These are phyloP conservation scores for Nilaparvata lugens DNA, from an alignment of 1,140 invertebrate species.

Conservation along the genomic window DNA sequence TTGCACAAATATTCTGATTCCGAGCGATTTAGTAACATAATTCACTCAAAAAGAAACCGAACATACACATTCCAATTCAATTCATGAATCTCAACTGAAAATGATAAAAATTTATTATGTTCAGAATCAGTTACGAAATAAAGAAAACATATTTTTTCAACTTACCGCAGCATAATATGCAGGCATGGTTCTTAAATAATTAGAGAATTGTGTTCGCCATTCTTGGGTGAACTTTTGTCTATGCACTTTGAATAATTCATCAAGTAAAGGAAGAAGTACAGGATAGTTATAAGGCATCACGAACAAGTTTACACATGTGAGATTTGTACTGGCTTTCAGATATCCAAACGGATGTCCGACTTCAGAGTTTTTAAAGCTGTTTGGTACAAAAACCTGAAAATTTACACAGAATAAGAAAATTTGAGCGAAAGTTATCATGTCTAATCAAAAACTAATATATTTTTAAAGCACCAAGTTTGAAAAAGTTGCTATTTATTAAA, in stretches of 20 bases:
- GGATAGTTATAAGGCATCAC: slow-evolving; percentile 99
- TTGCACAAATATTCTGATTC: too few species aligned
- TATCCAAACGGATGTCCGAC: slow-evolving; percentile 94
- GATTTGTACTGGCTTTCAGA: slow-evolving; percentile 91
- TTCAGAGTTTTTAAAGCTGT: slow-evolving; percentile 80
- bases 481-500: too few species aligned
- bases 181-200: slow-evolving; percentile 91
- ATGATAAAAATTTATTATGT: slow-evolving; percentile 12
- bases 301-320: slow-evolving; percentile 91
- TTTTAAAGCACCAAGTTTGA: too few species aligned
- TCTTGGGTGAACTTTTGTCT: slow-evolving; percentile 82
- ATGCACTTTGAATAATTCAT: slow-evolving; percentile 86
- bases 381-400: slow-evolving; percentile 77
- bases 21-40: background rate
- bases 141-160: slow-evolving; percentile 26
- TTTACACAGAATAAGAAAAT: slow-evolving; percentile 3
- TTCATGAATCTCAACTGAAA: background rate
- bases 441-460: too few species aligned
- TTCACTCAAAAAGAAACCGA: slow-evolving; percentile 8
- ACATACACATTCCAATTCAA: background rate
- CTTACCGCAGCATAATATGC: slow-evolving; percentile 88
- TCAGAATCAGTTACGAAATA: slow-evolving; percentile 7
- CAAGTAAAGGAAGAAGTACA: slow-evolving; percentile 80
- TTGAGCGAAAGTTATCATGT: too few species aligned
- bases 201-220: slow-evolving; percentile 84